Base-by-base conservation (phyloP, 2,113 vertebrate genomes). In the Sardina pilchardus region DNA sequence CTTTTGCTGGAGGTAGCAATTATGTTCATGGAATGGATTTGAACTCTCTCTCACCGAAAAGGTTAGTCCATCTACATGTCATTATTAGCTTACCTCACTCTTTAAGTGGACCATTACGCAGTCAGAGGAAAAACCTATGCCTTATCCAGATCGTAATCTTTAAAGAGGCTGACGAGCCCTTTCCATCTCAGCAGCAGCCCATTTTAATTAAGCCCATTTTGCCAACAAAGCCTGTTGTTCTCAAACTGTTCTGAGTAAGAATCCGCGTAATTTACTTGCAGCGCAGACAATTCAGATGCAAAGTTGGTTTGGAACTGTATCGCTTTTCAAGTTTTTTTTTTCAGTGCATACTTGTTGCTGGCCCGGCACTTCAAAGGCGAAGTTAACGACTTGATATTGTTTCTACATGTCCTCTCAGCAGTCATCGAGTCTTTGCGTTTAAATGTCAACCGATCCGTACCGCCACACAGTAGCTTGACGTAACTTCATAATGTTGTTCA, bases 151-250 rank as follows among this genome's bases (percentile, higher is more conserved):
- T 34, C 0, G 30, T 83, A 87, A 83, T 67, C 36, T 53, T 59
- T 48, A 30, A 83, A 75, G 67, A 83, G 82, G 53, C n/a, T 47
- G 21, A 71, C 30, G 30, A 78, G 39, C 71, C 71, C 26, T 78
- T 78, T 36, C 26, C 71, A 34, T 78, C 71, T 34, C 26, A 78
- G 26, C 63, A 71, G 56, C 71, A 78, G 63, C 7, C 71, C 26
- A 36, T 36, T 16, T 78, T 16, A 78, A 78, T 78, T 78, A 78
- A 36, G 30, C 71, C 4, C 34, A 36, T 36, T 36, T 82, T 36
- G 34, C 78, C 5, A 71, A 42, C 59, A 59, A 56, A 75, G 53
- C 26, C 53, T 34, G 30, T 45, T 48, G 16, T 84, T 86, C 50
- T 45, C 17, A 44, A 75, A 48, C 8, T 39, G n/a, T 30, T 9